A percentile compares a stretch with the other conserved stretches of the same genome.
phyloP scores from a whole-genome alignment of 2,888 invertebrate genomes.

The Pandemis heparana region DNA sequence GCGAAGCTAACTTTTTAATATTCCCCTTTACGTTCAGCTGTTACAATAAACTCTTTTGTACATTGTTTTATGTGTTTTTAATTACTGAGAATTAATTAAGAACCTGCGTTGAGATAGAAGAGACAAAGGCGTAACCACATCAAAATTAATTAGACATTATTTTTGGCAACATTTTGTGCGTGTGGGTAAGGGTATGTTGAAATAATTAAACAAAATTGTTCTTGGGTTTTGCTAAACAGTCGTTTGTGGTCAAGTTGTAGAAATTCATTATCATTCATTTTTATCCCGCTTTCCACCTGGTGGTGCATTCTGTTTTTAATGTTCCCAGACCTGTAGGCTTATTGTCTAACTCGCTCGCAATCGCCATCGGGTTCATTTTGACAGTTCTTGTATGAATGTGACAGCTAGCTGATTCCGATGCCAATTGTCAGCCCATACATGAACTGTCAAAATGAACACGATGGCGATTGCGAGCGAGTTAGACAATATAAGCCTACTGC shows the following conservation, averaged over 20 bases:
- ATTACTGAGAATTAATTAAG: slow-evolving; percentile 30
- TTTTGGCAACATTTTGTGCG: slow-evolving; percentile 9
- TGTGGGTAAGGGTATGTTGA: not conserved
- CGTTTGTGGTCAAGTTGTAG: not conserved
- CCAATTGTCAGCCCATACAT: no score
- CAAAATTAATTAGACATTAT: slow-evolving; percentile 16
- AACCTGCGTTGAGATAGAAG: not conserved
- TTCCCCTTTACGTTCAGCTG: not conserved
- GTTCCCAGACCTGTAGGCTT: no score
- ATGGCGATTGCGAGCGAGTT: no score
- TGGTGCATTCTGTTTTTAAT: no score
- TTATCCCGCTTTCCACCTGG: no score
- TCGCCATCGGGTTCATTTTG: no score
- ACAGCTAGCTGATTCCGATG: no score
- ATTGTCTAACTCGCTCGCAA: no score
- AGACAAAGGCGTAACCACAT: slow-evolving; percentile 11
- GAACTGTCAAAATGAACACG: no score
- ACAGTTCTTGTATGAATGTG: no score
- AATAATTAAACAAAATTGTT: slow-evolving; percentile 7
- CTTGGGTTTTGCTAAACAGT: not conserved
- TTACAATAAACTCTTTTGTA: slow-evolving; percentile 20
- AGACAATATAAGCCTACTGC: no score
- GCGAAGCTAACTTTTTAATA: slow-evolving; percentile 10
- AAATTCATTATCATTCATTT: no score
- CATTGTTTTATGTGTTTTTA: slow-evolving; percentile 37